These are phyloP conservation scores for Stegana nigrithorax DNA, from an alignment of 2,888 invertebrate genomes.

Conservation along the genomic window DNA sequence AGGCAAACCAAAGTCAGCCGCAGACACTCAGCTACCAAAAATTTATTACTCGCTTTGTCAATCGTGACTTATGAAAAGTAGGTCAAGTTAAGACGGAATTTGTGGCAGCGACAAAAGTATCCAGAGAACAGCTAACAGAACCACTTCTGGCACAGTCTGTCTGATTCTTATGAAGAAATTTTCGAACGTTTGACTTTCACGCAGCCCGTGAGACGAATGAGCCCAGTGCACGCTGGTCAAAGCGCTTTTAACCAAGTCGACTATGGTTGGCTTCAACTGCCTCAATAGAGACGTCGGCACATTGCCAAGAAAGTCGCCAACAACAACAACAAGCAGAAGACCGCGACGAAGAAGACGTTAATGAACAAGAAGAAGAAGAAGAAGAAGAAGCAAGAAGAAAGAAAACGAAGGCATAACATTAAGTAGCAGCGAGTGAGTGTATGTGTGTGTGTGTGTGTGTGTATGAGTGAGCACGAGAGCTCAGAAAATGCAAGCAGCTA, in stretches of 20 bases:
- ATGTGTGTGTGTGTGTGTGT: not conserved
- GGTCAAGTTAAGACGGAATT: constrained; percentile 26
- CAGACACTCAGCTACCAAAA: too few relatives aligned
- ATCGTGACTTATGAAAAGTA: too few relatives aligned
- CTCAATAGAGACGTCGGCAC: constrained; percentile 22
- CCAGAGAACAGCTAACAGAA: not conserved
- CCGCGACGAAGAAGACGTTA: too few relatives aligned
- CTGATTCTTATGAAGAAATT: constrained; percentile 9
- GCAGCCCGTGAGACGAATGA: constrained; percentile 68
- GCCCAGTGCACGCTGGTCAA: constrained; percentile 52
- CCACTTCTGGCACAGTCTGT: constrained; percentile 29
- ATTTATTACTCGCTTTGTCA: too few relatives aligned
- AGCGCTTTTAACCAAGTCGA: constrained; percentile 60
- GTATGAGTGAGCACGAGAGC: constrained; percentile 3
- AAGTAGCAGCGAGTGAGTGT: not conserved
- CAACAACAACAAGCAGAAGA: constrained; percentile 37
- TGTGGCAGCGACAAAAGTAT: not conserved
- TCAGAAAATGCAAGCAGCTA: constrained; percentile 1
- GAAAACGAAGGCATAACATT: constrained; percentile 34
- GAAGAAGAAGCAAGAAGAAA: constrained; percentile 27
- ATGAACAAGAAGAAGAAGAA: constrained; percentile 29
- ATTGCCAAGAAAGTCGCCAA: constrained; percentile 23
- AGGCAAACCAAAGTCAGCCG: not conserved
- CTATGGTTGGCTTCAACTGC: not conserved
- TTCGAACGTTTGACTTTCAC: constrained; percentile 65